A percentile compares a stretch with the other conserved stretches of the same genome.
These are phyloP conservation scores for Diabrotica balteata DNA, from an alignment of 2,888 invertebrate species.

Conservation along the genomic window DNA sequence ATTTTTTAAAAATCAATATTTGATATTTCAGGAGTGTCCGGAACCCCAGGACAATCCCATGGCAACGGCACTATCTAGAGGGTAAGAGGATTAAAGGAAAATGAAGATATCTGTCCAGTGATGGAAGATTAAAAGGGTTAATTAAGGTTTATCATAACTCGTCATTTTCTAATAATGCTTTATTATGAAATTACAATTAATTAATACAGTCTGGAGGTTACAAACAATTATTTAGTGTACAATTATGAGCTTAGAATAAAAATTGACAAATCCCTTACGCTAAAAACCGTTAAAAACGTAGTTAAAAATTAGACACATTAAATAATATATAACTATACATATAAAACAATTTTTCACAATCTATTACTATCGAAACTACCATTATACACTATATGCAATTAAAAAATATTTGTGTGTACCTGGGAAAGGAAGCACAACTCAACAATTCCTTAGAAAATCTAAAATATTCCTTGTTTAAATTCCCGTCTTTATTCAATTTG, in stretches of 20 bases:
- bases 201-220: slow-evolving; percentile 52
- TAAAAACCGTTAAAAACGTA: slow-evolving; percentile 35
- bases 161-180: slow-evolving; percentile 27
- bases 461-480: slow-evolving; percentile 35
- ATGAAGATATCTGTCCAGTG: too few species aligned
- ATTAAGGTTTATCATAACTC: too few species aligned
- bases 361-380: slow-evolving; percentile 31
- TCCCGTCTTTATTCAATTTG: slow-evolving; percentile 20
- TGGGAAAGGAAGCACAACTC: slow-evolving; percentile 35
- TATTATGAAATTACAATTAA: slow-evolving; percentile 48
- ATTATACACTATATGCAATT: slow-evolving; percentile 38
- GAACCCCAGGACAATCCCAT: too few species aligned
- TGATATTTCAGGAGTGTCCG: too few species aligned
- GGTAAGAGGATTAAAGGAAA: too few species aligned
- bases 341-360: slow-evolving; percentile 32
- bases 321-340: slow-evolving; percentile 39
- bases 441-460: slow-evolving; percentile 36
- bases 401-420: slow-evolving; percentile 34
- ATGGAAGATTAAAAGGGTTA: too few species aligned
- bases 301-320: slow-evolving; percentile 35
- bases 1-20: too few species aligned
- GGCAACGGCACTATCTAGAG: too few species aligned
- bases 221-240: slow-evolving; percentile 41
- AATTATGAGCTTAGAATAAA: slow-evolving; percentile 41
- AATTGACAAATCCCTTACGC: slow-evolving; percentile 42